Conservation (phyloP, 2,797 vertebrate species). For the Artibeus jamaicensis region DNA sequence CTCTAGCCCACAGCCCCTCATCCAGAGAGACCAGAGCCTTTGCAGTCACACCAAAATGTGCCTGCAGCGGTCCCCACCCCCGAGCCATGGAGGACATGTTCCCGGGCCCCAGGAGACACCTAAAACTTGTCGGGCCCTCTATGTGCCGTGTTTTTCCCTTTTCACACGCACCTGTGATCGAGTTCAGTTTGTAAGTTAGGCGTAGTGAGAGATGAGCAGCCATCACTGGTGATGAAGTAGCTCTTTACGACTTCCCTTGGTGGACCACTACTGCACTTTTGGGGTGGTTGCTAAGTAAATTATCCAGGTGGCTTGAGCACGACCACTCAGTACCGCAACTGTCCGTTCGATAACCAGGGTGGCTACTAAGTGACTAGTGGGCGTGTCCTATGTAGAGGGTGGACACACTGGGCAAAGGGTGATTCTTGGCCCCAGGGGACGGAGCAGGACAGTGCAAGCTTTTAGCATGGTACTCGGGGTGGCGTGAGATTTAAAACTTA, state of each 20-base stretch:
- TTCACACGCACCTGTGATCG: background rate
- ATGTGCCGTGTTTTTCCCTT: background rate
- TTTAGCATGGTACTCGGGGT: background rate
- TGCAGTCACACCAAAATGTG: background rate
- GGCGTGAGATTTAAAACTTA: background rate
- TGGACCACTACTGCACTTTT: background rate
- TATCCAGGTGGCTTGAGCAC: background rate
- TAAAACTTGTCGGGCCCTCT: background rate
- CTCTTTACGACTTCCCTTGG: background rate
- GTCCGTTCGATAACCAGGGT: no score
- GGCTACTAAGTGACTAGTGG: no score
- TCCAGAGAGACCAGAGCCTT: background rate
- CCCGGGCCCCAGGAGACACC: background rate
- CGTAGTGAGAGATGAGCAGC: background rate
- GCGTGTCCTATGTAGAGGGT: rapidly evolving
- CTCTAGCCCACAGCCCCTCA: background rate
- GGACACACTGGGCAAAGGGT: background rate
- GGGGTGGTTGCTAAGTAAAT: background rate
- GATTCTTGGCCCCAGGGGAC: background rate
- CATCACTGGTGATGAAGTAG: no score
- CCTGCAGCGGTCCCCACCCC: no score
- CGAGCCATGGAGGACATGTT: background rate
- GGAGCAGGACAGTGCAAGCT: background rate
- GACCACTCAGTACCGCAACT: rapidly evolving
- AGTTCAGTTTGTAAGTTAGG: background rate